phyloP scores from a whole-genome alignment of 92 coral and sea anemone species.

The Porites evermanni region DNA sequence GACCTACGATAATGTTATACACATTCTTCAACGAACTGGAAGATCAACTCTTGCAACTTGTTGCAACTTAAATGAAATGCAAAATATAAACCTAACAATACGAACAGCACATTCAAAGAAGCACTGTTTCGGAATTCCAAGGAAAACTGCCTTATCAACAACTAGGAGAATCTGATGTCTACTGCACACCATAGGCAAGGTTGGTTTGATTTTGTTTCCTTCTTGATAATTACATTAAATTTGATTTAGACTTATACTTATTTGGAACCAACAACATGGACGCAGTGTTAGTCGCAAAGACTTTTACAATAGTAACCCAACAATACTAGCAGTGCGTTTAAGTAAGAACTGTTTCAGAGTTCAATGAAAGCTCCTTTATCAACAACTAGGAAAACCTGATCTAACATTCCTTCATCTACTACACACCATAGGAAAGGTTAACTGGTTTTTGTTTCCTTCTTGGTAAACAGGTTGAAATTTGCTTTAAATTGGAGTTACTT shows the following conservation, averaged over 20 bases:
- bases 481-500: constrained; percentile 17
- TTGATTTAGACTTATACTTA: constrained; percentile 4
- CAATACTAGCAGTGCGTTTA: background rate
- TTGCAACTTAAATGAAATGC: constrained; percentile 12
- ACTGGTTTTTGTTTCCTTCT: constrained; percentile 9
- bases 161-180: constrained; percentile 9
- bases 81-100: constrained; percentile 16
- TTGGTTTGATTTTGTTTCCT: background rate
- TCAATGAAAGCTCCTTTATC: constrained; percentile 31
- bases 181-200: constrained; percentile 15
- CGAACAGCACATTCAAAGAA: background rate
- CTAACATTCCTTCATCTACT: background rate
- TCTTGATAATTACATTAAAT: constrained; percentile 4
- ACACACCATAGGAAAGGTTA: constrained; percentile 9
- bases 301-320: constrained; percentile 14
- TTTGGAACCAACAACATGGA: constrained; percentile 12
- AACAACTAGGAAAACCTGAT: constrained; percentile 16
- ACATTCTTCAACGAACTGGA: constrained; percentile 16
- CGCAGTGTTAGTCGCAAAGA: background rate
- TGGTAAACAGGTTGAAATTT: background rate
- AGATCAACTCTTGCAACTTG: background rate
- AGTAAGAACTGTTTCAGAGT: background rate
- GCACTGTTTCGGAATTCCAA: background rate
- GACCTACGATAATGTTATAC: constrained; percentile 6
- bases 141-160: constrained; percentile 12